Base-by-base conservation (phyloP, 2,797 vertebrate species). In the Clarias pachynema region DNA sequence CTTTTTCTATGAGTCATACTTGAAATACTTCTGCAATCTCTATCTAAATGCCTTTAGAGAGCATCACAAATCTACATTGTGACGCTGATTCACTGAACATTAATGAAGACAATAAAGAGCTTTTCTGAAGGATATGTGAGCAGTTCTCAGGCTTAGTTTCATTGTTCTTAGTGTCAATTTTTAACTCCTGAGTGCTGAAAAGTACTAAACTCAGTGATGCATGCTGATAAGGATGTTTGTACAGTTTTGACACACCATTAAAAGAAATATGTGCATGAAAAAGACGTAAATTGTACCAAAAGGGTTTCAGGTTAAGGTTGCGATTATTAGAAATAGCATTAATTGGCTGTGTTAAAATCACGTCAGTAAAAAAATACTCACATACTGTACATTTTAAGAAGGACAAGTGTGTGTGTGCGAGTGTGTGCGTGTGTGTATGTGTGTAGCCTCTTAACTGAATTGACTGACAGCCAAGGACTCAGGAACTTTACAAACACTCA, bases 401-500 rank as follows among this genome's bases (percentile, higher is more conserved):
- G 24, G 31, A 29, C 7, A 40, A n/a, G 37, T 26, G 44, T 73
- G 14, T 79, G 83, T 70, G 40, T 69, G 20, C 53, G 29, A 79
- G 65, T 79, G 62, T 81, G 79, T 82, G 82, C 73, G 72, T 56
- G 78, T 79, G 74, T 59, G 53, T 59, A 26, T 63, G 79, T 84
- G 44, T 63, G 72, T 73, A 73, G 53, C 62, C 83, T 85, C 56
- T 85, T 85, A 83, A 86, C 79, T 66, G 79, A 53, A 68, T 85
- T 78, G 84, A 79, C 57, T 87, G 79, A 84, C 82, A 87, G 77
- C 87, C 56, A 37, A 57, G 60, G 85, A 86, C 87, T 86, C 86
- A 60, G 83, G 62, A 89, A 81, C 89, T 90, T 85, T 77, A 85
- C 86, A 90, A 89, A 89, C 86, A 90, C 87, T 90, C 86, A 81